phyloP scores from a whole-genome alignment of 2,113 vertebrate species.

The Scomber scombrus region DNA sequence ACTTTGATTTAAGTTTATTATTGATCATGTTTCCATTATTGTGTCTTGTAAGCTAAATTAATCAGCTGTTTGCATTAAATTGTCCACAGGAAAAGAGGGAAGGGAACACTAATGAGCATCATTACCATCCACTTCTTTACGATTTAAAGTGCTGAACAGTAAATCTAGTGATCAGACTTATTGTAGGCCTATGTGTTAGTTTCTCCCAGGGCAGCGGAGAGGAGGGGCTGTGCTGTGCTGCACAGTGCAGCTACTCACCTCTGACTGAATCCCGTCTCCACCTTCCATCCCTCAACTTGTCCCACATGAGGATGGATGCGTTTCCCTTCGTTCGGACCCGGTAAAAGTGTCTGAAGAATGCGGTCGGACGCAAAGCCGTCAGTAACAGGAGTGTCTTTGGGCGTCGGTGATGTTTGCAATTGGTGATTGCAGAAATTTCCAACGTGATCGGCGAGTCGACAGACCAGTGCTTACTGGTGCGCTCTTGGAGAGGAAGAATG shows the following conservation, averaged over 20 bases:
- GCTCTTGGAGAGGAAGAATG: slow-evolving; percentile 70
- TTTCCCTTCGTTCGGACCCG: slow-evolving; percentile 30
- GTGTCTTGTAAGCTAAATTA: background rate
- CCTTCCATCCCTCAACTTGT: slow-evolving; percentile 71
- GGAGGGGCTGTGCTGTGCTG: slow-evolving; percentile 69
- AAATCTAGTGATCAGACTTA: slow-evolving; percentile 3
- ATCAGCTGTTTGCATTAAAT: background rate
- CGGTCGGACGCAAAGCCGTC: slow-evolving; percentile 25
- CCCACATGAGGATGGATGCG: slow-evolving; percentile 73
- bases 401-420: slow-evolving; percentile 76
- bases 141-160: slow-evolving; percentile 8
- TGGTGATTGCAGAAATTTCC: slow-evolving; percentile 74
- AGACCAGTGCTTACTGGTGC: slow-evolving; percentile 63
- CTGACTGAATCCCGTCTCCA: slow-evolving; percentile 56
- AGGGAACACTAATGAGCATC: background rate
- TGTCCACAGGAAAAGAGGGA: background rate
- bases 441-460: slow-evolving; percentile 63
- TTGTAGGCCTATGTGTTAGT: slow-evolving; percentile 34
- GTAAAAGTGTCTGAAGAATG: slow-evolving; percentile 53
- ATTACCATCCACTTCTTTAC: background rate
- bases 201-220: slow-evolving; percentile 64
- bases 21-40: background rate
- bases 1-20: background rate
- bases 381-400: slow-evolving; percentile 51
- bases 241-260: slow-evolving; percentile 73